A percentile compares a stretch with the other conserved stretches of the same genome.
These are phyloP conservation scores for Cyclophora punctaria DNA, from an alignment of 2,888 invertebrate genomes.

Conservation along the genomic window DNA sequence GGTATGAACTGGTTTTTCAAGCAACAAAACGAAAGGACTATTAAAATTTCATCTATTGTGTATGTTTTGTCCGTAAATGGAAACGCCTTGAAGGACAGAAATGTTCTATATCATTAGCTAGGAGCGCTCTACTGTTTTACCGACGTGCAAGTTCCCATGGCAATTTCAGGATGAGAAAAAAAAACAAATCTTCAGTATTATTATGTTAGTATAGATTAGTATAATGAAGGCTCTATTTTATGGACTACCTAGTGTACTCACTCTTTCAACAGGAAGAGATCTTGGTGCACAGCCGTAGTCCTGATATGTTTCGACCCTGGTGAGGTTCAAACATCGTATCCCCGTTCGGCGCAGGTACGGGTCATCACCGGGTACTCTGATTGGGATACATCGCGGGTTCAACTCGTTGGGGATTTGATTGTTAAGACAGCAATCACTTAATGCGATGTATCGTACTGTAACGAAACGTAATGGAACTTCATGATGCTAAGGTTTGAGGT, in stretches of 20 bases:
- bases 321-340: constrained; percentile 38
- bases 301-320: constrained; percentile 35
- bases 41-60: too few species aligned
- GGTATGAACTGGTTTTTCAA: too few species aligned
- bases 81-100: too few species aligned
- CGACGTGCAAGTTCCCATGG: too few species aligned
- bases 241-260: constrained; percentile 8
- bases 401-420: constrained; percentile 25
- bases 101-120: too few species aligned
- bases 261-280: constrained; percentile 32
- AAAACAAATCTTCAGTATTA: neutral
- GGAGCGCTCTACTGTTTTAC: too few species aligned
- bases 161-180: neutral
- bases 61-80: too few species aligned
- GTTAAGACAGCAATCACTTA: constrained; percentile 28
- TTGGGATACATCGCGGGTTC: constrained; percentile 25
- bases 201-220: neutral
- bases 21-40: too few species aligned
- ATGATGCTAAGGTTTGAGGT: too few species aligned
- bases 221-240: too few species aligned
- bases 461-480: too few species aligned
- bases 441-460: constrained; percentile 19
- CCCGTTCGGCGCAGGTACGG: constrained; percentile 28
- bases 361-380: constrained; percentile 34
- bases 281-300: constrained; percentile 29